Evolutionary conservation across 1,140 invertebrate genomes (phyloP), one percentile per base, ranked within the genome.

Genomic region (Trichonephila clavipes): DNA sequence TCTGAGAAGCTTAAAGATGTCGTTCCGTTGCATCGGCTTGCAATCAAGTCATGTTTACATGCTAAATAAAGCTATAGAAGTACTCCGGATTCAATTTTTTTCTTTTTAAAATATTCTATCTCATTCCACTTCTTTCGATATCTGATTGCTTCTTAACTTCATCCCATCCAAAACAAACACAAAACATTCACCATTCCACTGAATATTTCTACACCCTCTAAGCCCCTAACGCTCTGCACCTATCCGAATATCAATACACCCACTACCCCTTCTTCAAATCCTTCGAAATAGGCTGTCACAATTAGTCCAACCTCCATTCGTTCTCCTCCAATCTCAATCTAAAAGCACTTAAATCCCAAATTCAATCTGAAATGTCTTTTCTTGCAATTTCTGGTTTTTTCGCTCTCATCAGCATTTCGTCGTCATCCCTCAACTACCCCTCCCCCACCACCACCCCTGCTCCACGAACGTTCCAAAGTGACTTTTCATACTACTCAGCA

Each of bases 401-500:
- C 58, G 69, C 81, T 85, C 90, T 72, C 91, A 92, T 92, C 91
- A 92, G 91, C 91, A 92, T 87, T 92, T 92, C 81, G 59, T 69
- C n/a, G 72, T 77, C 69, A 77, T 90, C 59, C 88, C 88, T 77
- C 58, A 51, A 44, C 28, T 69, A 4, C 28, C 88, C 5, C 8
- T 40, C 86, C n/a, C 61, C 18, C 14, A 10, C 28, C 2, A 61
- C 18, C 58, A 8, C 64, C 69, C 88, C 34, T 34, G 16, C 64
- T 21, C 44, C 24, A 51, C 18, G 12, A 21, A 51, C 21, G 51
- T 62, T 21, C 89, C 89, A 40, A 72, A 92, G 83, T 92, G 91
- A 92, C 91, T 92, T 92, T 92, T 77, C 91, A 92, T 92, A 86
- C 91, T 34, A 92, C 62, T 92, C 91, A 92, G 91, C 91, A 92